phyloP scores from a whole-genome alignment of 2,113 vertebrate genomes.

The Pteronura brasiliensis region DNA sequence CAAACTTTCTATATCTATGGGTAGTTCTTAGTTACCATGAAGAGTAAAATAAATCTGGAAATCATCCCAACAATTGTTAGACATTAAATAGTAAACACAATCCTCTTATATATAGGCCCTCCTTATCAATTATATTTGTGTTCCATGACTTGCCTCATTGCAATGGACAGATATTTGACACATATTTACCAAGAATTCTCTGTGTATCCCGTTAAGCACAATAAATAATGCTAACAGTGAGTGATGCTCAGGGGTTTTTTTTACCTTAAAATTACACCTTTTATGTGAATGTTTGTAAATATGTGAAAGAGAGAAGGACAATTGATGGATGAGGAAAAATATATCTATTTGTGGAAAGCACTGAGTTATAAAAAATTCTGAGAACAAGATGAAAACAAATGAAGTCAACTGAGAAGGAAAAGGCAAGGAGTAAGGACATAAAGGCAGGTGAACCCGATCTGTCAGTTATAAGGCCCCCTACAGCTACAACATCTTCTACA shows the following conservation, averaged over 20 bases:
- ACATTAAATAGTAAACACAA: background rate
- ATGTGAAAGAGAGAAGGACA: background rate
- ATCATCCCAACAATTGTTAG: background rate
- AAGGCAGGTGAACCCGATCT: background rate
- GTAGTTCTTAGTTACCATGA: background rate
- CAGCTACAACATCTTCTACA: background rate
- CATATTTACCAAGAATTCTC: background rate
- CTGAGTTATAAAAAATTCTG: background rate
- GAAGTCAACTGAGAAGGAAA: background rate
- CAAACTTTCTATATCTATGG: background rate
- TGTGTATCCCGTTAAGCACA: background rate
- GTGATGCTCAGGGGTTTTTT: background rate
- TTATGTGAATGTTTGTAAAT: background rate
- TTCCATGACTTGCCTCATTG: background rate
- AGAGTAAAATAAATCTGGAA: background rate
- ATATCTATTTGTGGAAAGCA: background rate
- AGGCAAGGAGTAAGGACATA: background rate
- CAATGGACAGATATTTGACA: background rate
- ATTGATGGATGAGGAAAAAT: background rate
- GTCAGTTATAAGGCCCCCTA: background rate
- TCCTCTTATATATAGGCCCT: background rate
- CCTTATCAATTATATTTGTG: background rate
- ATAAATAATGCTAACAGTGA: background rate
- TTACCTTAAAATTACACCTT: background rate
- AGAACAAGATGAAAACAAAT: background rate